Base-by-base conservation (phyloP, 2,888 invertebrate species). In the Sesia apiformis region DNA sequence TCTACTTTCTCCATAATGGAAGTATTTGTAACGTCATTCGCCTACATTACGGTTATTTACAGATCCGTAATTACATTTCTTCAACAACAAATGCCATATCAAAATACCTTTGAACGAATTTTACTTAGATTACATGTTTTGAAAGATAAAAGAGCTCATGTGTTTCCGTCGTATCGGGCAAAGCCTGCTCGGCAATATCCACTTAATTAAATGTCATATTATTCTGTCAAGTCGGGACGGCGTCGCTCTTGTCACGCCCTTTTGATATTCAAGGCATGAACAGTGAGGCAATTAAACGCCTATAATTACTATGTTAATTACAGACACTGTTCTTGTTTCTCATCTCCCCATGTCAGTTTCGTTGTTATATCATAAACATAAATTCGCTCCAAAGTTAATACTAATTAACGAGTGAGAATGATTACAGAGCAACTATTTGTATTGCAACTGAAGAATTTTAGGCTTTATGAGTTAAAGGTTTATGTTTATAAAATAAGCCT, bases 261-360 rank as follows among this genome's bases (percentile, higher is more conserved):
- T 79, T 84, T 82, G 81, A 81, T 80, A 83, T 81, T 83, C 79
- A 76, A 81, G 78, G 74, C 85, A 82, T 80, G 84, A 83, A 81
- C 81, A 77, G 77, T 76, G 76, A 78, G 78, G 80, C 84, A 86
- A 85, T 86, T 86, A 86, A 79, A 81, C 79, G 82, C 77, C 84
- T 85, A 84, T 86, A 86, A 87, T 87, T 84, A 84, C 84, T 75
- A 84, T 84, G 86, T 84, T 87, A 86, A 86, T 87, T 86, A 83
- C 83, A 82, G 81, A 74, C 81, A 76, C 67, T 72, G 81, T 75
- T 80, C 83, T 76, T 81, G 83, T 79, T 81, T 79, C 83, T 76
- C 83, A 76, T 81, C 81, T 78, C 73, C 76, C 77, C 69, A 76
- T 78, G 78, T 75, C 74, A 76, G 76, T 74, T 76, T 69, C 74